Base-by-base conservation (phyloP, 2,113 vertebrate genomes). In the Sisor rabdophorus region DNA sequence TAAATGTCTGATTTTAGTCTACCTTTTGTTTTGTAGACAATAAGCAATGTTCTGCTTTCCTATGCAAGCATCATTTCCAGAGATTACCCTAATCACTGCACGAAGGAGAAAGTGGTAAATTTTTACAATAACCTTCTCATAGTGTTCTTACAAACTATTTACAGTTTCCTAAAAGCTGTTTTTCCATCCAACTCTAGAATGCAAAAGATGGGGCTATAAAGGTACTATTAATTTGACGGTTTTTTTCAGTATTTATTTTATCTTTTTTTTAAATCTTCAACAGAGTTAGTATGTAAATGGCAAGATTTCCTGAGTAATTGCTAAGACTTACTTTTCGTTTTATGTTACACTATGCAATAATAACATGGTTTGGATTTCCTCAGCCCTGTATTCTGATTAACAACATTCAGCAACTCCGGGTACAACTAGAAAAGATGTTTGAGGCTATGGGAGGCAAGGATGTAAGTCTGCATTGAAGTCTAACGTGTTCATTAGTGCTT, bases 391-490 rank as follows among this genome's bases (percentile, higher is more conserved):
- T 98, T 90, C 93, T 98, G 86, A 98, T 98, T 92, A 98, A 98
- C 88, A 98, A 98, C 89, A 98, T 98, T 28, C 96, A 98, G 86
- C 96, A 98, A 87, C 94, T 98, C 16, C 91, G 96, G 0, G 96
- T 98, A 52, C 96, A 98, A 87, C 87, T 98, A 2, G 96, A 98
- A 89, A 98, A 97, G 91, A 98, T 98, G 95, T 98, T 98, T 68
- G 95, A 98, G 85, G 96, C 95, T 79, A 98, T 98, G 96, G 96
- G 96, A 73, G 96, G 96, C 32, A 98, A 97, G 89, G 92, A 96
- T 69, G 96, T 98, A 78, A 75, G 95, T 73, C 58, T 44, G 12
- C 32, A n/a, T 72, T 44, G 60, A 63, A 63, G n/a, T 28, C n/a
- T 40, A 7, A 0, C 24, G 20, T 17, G 53, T 60, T 52, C 52